Percentiles rank a stretch among this genome's conserved stretches.
Conservation (phyloP, 2,113 vertebrate genomes). For the Lathamus discolor region DNA sequence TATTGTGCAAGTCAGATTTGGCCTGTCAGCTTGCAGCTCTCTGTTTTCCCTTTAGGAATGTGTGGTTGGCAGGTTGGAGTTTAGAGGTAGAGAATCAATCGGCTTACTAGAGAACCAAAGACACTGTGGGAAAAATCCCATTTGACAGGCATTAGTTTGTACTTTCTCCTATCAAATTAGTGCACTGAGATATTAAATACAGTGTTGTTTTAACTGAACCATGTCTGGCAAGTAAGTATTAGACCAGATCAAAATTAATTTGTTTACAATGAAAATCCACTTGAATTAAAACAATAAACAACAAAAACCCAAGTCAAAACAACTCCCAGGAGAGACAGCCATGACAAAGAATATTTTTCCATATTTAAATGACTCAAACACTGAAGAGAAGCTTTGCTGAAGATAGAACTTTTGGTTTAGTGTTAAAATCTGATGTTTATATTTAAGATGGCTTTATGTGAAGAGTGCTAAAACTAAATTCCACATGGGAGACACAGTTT, state of each 20-base stretch:
- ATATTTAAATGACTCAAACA: not conserved
- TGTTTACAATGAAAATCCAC: slow-evolving; percentile 37
- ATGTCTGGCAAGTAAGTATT: not conserved
- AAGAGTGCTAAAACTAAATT: slow-evolving; percentile 62
- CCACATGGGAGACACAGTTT: slow-evolving; percentile 41
- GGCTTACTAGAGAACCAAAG: not conserved
- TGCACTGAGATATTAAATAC: slow-evolving; percentile 3
- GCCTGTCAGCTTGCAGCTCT: slow-evolving; percentile 26
- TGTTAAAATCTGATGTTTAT: not conserved
- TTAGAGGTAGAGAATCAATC: slow-evolving; percentile 41
- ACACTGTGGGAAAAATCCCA: not conserved
- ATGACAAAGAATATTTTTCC: not conserved
- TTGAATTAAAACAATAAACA: slow-evolving; percentile 4
- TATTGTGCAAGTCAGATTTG: not conserved
- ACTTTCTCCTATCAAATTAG: slow-evolving; percentile 2
- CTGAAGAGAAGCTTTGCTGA: not conserved
- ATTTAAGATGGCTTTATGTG: slow-evolving; percentile 38
- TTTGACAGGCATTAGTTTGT: slow-evolving; percentile 1
- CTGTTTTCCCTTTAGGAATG: slow-evolving; percentile 23
- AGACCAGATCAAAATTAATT: not conserved
- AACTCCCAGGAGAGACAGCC: not conserved
- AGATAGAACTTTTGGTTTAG: not conserved
- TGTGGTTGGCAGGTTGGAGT: not conserved
- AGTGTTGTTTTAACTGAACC: not conserved
- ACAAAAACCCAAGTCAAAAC: not conserved